phyloP scores from a whole-genome alignment of 35 echinoderm and acorn worm species.

The Apostichopus parvimensis region DNA sequence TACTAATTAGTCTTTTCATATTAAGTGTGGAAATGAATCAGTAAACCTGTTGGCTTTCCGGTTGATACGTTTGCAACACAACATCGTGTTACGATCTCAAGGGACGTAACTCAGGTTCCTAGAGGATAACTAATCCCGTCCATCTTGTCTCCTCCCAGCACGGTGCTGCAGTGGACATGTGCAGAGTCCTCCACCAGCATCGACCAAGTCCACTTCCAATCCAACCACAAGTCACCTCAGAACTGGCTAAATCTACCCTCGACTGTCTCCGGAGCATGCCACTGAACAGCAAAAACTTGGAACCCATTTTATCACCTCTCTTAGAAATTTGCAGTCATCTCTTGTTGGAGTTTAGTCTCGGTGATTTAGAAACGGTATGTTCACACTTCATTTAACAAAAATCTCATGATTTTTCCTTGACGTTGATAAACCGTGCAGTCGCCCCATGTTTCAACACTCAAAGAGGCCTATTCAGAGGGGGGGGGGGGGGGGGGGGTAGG shows the following conservation, averaged over 20 bases:
- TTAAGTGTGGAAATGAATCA: too few species aligned
- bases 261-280: background rate
- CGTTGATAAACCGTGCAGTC: too few species aligned
- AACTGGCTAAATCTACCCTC: background rate
- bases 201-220: background rate
- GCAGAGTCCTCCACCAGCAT: background rate
- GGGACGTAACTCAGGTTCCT: too few species aligned
- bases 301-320: background rate
- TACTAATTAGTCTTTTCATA: too few species aligned
- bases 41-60: too few species aligned
- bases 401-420: background rate
- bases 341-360: background rate
- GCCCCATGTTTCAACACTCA: too few species aligned
- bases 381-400: background rate
- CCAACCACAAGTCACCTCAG: background rate
- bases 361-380: slow-evolving; percentile 1
- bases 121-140: too few species aligned
- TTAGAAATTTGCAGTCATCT: slow-evolving; percentile 16
- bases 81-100: too few species aligned
- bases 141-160: background rate
- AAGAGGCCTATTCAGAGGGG: too few species aligned
- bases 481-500: too few species aligned
- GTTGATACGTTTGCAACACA: too few species aligned
- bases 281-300: background rate
- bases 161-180: background rate